A percentile compares a stretch with the other conserved stretches of the same genome.
phyloP scores from a whole-genome alignment of 2,797 vertebrate genomes.

The Gadopsis marmoratus region DNA sequence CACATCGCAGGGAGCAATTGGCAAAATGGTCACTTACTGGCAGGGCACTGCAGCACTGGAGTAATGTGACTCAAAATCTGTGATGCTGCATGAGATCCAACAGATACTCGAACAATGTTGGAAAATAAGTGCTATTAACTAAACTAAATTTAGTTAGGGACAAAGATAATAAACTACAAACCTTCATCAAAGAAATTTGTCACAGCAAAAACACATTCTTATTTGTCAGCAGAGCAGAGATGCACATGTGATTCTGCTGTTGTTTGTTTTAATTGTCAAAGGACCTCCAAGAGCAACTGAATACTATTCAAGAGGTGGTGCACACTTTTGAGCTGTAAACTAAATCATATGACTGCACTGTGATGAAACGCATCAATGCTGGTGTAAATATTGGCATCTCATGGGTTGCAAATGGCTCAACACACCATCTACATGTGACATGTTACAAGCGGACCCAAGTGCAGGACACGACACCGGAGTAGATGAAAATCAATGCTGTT shows the following conservation, averaged over 20 bases:
- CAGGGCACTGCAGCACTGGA: conserved; percentile 12
- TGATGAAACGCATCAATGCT: too few species aligned
- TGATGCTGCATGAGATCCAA: conserved; percentile 13
- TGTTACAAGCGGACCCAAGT: too few species aligned
- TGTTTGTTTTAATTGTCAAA: too few species aligned
- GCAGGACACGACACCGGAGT: too few species aligned
- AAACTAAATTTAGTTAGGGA: too few species aligned
- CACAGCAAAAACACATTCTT: background rate
- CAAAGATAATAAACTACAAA: background rate
- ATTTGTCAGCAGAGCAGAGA: background rate
- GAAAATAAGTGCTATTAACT: background rate
- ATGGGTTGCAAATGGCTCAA: too few species aligned
- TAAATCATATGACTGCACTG: too few species aligned
- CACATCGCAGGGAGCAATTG: conserved; percentile 22
- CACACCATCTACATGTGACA: too few species aligned
- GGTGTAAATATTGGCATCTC: too few species aligned
- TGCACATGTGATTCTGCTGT: background rate
- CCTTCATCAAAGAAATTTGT: background rate
- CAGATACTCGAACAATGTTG: background rate
- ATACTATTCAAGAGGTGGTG: too few species aligned
- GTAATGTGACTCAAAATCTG: conserved; percentile 4
- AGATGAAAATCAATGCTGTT: too few species aligned
- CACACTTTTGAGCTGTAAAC: too few species aligned
- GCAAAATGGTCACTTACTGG: conserved; percentile 23
- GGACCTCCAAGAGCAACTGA: background rate